These are phyloP conservation scores for Elegia similella DNA, from an alignment of 2,888 invertebrate species.

Conservation along the genomic window DNA sequence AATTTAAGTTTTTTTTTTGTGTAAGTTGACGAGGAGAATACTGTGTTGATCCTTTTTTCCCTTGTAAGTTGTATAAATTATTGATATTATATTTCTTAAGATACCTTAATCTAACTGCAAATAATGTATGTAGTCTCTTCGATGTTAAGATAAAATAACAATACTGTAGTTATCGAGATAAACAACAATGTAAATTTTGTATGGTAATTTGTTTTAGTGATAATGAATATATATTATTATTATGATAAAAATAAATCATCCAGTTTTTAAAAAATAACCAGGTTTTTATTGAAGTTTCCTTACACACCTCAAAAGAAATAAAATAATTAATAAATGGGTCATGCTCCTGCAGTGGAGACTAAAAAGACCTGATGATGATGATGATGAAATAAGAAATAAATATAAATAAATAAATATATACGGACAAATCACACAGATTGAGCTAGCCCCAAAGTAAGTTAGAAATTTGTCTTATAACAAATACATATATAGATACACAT, in stretches of 20 bases:
- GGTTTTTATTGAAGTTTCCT: constrained; percentile 53
- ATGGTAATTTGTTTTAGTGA: constrained; percentile 86
- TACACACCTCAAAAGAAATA: constrained; percentile 11
- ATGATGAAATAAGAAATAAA: too few relatives aligned
- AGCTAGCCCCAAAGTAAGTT: too few relatives aligned
- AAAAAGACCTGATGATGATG: too few relatives aligned
- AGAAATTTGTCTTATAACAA: too few relatives aligned
- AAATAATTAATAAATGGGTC: too few relatives aligned
- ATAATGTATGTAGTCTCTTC: constrained; percentile 79
- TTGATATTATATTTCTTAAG: constrained; percentile 67
- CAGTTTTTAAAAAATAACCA: constrained; percentile 83
- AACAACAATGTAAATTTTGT: constrained; percentile 87
- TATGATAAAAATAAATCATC: constrained; percentile 85
- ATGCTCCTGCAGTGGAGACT: too few relatives aligned
- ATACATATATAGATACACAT: too few relatives aligned
- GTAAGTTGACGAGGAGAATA: constrained; percentile 38
- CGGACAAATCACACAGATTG: too few relatives aligned
- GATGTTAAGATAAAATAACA: constrained; percentile 81
- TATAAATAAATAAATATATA: too few relatives aligned
- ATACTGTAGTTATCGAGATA: constrained; percentile 71
- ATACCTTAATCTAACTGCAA: constrained; percentile 67
- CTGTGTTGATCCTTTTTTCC: constrained; percentile 47
- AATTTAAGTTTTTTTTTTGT: constrained; percentile 45
- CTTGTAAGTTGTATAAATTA: constrained; percentile 78
- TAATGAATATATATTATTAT: constrained; percentile 87